Conservation (phyloP, 2,113 vertebrate genomes). For the Colinus virginianus region DNA sequence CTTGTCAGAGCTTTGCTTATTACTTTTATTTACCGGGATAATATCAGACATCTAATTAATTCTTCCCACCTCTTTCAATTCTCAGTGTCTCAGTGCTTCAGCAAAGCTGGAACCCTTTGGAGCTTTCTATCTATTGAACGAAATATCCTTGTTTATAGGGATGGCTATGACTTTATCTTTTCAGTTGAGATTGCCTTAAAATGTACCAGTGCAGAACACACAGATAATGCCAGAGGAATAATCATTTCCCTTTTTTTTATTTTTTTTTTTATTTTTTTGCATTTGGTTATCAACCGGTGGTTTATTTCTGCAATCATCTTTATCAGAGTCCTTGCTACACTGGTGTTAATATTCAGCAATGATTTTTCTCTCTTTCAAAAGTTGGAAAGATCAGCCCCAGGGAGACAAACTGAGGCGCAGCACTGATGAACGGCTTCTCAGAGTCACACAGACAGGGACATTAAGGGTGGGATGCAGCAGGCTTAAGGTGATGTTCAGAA, state of each 20-base stretch:
- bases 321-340: slow-evolving; percentile 13
- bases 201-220: slow-evolving; percentile 11
- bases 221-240: slow-evolving; percentile 43
- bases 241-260: neutral
- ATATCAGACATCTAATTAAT: slow-evolving; percentile 69
- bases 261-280: neutral
- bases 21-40: slow-evolving; percentile 72
- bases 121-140: slow-evolving; percentile 63
- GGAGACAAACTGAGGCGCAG: neutral
- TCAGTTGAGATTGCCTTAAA: slow-evolving; percentile 61
- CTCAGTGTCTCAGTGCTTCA: slow-evolving; percentile 46
- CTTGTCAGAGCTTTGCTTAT: slow-evolving; percentile 40
- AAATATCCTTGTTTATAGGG: slow-evolving; percentile 65
- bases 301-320: slow-evolving; percentile 41
- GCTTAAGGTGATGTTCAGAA: neutral
- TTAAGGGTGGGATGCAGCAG: neutral
- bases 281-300: slow-evolving; percentile 29
- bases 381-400: neutral
- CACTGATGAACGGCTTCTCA: neutral
- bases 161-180: slow-evolving; percentile 59
- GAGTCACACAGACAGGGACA: neutral
- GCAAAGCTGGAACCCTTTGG: slow-evolving; percentile 55
- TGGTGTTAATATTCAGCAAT: slow-evolving; percentile 38
- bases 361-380: slow-evolving; percentile 17
- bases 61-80: slow-evolving; percentile 46